phyloP scores from a whole-genome alignment of 2,113 vertebrate genomes.

The rat (Rattus norvegicus) region GRCr8 NC_086029.1:56778501-56779000 shows the following conservation, averaged over 20 bases:
- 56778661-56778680: not conserved
- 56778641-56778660: slow-evolving; percentile 33
- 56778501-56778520: not conserved
- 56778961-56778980: not conserved
- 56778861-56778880: not conserved
- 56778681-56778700: not conserved
- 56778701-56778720: slow-evolving; percentile 9
- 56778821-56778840: not conserved
- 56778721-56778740: not conserved
- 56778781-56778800: not conserved
- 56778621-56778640: not conserved
- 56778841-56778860: not conserved
- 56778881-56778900: not conserved
- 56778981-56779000: not conserved
- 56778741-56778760: not conserved
- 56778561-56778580: not conserved
- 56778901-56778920: not conserved
- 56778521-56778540: not conserved
- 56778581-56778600: not conserved
- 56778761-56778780: not conserved
- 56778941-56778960: not conserved
- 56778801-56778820: slow-evolving; percentile 4
- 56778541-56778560: not conserved
- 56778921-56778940: not conserved
- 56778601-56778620: not conserved